Evolutionary conservation across 1,140 invertebrate genomes (phyloP).

Genomic region (Drosophila pectinifera): DNA sequence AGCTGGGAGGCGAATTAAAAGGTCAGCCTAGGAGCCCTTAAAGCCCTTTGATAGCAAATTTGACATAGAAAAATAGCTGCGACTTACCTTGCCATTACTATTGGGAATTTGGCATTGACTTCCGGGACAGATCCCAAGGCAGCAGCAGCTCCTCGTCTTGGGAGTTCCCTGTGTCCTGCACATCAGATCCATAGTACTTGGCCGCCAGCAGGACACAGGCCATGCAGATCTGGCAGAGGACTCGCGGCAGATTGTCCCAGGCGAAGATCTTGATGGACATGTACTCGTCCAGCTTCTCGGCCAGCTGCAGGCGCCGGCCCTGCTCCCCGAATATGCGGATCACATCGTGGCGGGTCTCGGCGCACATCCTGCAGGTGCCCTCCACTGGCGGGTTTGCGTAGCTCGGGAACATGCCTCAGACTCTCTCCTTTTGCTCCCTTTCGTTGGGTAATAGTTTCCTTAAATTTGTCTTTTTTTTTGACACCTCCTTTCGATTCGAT

Average conservation of each 20-base stretch:
- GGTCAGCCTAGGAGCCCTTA: neutral
- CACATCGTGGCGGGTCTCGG: neutral
- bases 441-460: neutral
- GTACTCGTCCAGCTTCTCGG: neutral
- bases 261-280: neutral
- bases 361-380: neutral
- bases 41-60: neutral
- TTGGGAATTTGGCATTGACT: neutral
- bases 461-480: too few relatives aligned
- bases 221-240: neutral
- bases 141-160: too few relatives aligned
- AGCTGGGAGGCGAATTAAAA: slow-evolving; percentile 18
- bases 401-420: too few relatives aligned
- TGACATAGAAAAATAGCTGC: neutral
- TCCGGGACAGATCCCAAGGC: neutral
- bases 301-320: neutral
- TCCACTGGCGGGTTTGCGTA: too few relatives aligned
- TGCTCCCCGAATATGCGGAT: neutral
- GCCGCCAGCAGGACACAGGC: neutral
- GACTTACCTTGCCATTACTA: neutral
- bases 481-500: too few relatives aligned
- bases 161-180: too few relatives aligned
- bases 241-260: neutral
- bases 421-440: too few relatives aligned
- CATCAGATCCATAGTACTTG: too few relatives aligned